Conservation (phyloP, 2,888 invertebrate species). For the Hemaris fuciformis region DNA sequence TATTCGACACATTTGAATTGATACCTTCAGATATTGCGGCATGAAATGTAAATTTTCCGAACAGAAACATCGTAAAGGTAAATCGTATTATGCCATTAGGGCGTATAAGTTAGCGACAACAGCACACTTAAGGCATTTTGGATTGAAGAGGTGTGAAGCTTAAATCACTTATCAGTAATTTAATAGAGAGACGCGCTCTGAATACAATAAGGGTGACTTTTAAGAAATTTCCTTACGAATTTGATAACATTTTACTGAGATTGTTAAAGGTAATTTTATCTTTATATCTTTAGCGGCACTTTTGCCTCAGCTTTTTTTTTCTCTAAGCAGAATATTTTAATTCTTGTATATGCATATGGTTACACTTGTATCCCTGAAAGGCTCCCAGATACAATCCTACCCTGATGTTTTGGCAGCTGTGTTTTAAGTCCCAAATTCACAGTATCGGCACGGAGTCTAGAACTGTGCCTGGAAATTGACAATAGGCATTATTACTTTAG, state of each 20-base stretch:
- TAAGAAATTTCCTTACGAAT: neutral
- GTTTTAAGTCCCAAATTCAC: too few species aligned
- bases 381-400: too few species aligned
- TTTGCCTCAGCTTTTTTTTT: neutral
- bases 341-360: too few species aligned
- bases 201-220: neutral
- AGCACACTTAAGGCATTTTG: neutral
- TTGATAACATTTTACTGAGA: neutral
- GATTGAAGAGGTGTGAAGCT: neutral
- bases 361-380: too few species aligned
- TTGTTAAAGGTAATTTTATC: neutral
- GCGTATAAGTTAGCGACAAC: neutral
- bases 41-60: neutral
- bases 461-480: too few species aligned
- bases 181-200: neutral
- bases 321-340: neutral
- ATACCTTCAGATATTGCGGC: neutral
- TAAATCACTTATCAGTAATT: neutral
- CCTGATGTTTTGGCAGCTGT: too few species aligned
- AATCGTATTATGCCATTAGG: neutral
- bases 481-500: too few species aligned
- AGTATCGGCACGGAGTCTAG: too few species aligned
- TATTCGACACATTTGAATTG: slow-evolving; percentile 5
- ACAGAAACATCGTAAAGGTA: too few species aligned
- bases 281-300: neutral